A percentile compares a stretch with the other conserved stretches of the same genome.
Conservation (phyloP, 2,888 invertebrate species). For the Saturnia pavonia region DNA sequence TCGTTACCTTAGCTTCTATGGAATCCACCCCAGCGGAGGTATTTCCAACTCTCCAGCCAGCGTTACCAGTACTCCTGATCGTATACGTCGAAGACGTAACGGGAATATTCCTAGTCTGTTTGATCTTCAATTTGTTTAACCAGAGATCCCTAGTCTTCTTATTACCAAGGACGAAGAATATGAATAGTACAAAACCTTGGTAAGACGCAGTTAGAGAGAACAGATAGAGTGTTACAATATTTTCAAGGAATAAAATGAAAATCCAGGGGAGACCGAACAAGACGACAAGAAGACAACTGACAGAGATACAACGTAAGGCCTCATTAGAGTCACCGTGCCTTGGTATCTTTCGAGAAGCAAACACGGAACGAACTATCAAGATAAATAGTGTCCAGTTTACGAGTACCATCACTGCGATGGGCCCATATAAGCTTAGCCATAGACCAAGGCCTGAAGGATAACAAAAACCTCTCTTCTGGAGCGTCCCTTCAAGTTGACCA, state of each 20-base stretch:
- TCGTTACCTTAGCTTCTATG: conserved; percentile 59
- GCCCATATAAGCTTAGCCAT: conserved; percentile 80
- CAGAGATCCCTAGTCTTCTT: conserved; percentile 81
- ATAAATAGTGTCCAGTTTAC: conserved; percentile 82
- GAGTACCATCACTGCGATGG: conserved; percentile 75
- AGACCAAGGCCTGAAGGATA: conserved; percentile 79
- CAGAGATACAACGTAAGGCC: conserved; percentile 78
- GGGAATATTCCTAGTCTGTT: conserved; percentile 71
- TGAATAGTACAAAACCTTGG: conserved; percentile 83
- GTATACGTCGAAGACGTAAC: conserved; percentile 74
- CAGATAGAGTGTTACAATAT: conserved; percentile 77
- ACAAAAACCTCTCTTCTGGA: conserved; percentile 72
- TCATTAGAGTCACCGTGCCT: conserved; percentile 76
- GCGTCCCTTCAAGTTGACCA: conserved; percentile 59
- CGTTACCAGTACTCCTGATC: conserved; percentile 59
- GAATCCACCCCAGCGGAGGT: conserved; percentile 33
- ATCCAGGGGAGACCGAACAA: conserved; percentile 84
- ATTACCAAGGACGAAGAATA: conserved; percentile 83
- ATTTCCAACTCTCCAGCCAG: conserved; percentile 42
- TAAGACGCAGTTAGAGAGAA: conserved; percentile 80
- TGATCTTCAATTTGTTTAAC: conserved; percentile 75
- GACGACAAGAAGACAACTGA: conserved; percentile 82
- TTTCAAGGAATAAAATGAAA: conserved; percentile 75
- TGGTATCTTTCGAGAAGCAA: conserved; percentile 72
- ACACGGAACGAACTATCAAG: conserved; percentile 80